These are phyloP conservation scores for Vespertilio murinus DNA, from an alignment of 2,797 vertebrate species.

Conservation along the genomic window DNA sequence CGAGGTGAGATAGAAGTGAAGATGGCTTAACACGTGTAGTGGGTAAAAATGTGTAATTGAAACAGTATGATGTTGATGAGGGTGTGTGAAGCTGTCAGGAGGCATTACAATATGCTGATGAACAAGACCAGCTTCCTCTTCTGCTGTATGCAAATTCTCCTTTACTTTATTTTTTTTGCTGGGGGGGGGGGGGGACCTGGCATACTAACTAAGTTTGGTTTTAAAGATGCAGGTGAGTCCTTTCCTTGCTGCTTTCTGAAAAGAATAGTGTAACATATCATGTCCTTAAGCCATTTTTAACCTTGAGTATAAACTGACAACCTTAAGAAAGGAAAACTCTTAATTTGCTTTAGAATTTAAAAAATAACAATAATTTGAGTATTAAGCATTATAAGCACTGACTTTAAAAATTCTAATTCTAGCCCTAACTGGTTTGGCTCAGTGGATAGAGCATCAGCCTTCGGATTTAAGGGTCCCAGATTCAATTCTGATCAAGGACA, in stretches of 20 bases:
- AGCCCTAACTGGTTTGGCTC: too few species aligned
- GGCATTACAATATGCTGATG: constrained; percentile 81
- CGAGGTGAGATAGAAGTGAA: constrained; percentile 78
- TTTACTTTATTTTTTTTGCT: constrained; percentile 53
- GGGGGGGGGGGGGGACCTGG: not conserved
- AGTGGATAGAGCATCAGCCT: too few species aligned
- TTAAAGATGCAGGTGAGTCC: constrained; percentile 26
- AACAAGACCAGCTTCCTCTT: constrained; percentile 70
- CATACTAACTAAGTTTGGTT: constrained; percentile 71
- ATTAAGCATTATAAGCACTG: not conserved
- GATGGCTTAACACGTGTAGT: constrained; percentile 77
- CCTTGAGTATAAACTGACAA: constrained; percentile 24
- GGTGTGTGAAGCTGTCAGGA: constrained; percentile 80
- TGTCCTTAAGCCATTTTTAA: constrained; percentile 48
- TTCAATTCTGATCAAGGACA: too few species aligned
- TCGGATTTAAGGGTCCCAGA: too few species aligned
- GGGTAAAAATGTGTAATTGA: constrained; percentile 80
- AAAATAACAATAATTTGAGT: not conserved
- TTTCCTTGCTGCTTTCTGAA: constrained; percentile 52
- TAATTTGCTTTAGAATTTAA: constrained; percentile 22
- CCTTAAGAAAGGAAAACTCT: constrained; percentile 33
- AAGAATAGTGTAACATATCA: not conserved
- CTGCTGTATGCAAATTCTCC: constrained; percentile 74
- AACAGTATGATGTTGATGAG: constrained; percentile 83
- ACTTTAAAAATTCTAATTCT: not conserved